Evolutionary conservation across 2,113 vertebrate genomes (phyloP).

Genomic region (Thamnophis sirtalis): DNA sequence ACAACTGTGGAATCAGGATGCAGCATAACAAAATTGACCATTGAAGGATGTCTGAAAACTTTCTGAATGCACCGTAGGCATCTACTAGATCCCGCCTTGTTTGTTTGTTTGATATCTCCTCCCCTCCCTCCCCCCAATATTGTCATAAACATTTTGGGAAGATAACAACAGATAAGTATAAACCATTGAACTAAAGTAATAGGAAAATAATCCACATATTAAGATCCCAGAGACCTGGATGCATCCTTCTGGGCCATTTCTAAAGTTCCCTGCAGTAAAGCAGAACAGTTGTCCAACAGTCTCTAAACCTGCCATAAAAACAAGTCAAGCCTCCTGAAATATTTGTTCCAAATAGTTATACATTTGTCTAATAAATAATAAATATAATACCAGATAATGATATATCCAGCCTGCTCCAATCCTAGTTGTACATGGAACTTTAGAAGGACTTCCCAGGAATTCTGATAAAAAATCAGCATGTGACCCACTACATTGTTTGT

Average conservation of each 20-base stretch:
- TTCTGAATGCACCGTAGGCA: neutral
- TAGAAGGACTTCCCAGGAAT: neutral
- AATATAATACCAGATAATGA: neutral
- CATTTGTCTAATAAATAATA: neutral
- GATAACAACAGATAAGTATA: neutral
- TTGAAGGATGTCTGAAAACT: neutral
- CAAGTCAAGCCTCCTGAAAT: neutral
- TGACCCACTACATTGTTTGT: neutral
- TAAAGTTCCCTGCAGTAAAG: neutral
- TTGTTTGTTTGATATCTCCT: neutral
- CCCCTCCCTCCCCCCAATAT: neutral
- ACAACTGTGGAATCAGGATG: neutral
- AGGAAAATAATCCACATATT: neutral
- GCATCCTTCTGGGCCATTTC: neutral
- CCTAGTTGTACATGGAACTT: neutral
- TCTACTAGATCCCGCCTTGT: neutral
- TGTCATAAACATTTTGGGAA: neutral
- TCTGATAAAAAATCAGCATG: neutral
- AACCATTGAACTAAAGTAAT: neutral
- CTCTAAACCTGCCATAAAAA: neutral
- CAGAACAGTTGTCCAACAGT: neutral
- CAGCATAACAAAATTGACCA: neutral
- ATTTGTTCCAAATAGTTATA: neutral
- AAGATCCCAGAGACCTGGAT: neutral
- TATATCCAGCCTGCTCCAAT: neutral